Base-by-base conservation (phyloP, 2,797 vertebrate species). In the Hyperoplus immaculatus region DNA sequence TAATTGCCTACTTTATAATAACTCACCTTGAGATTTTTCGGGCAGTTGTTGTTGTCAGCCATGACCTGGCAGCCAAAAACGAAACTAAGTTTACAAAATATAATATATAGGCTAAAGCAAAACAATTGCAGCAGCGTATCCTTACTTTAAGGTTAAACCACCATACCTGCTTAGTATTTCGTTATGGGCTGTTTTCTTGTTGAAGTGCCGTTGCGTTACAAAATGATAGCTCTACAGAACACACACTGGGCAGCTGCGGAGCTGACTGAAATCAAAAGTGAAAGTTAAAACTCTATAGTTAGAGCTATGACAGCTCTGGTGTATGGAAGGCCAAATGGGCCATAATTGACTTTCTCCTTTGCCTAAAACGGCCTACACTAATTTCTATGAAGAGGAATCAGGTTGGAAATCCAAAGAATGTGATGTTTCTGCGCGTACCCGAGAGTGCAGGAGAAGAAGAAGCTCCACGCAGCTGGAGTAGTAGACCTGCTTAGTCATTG, bases 21-120 rank as follows among this genome's bases (percentile, higher is more conserved):
- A 29, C 64, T 69, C 64, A 72, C 80, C 80, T 59, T 8, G 6
- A 11, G 11, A 42, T 62, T 55, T n/a, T 39, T 12, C 21, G 8
- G 4, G 15, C 10, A 14, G 7, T 18, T 47, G 15, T 11, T 46
- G 62, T 1, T 21, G 14, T 63, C 41, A 42, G 58, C 38, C 74
- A 73, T 64, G n/a, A 45, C n/a, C 38, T 47, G 14, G 36, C 10
- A 9, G 43, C 57, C 18, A 41, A 53, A 65, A 70, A 55, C 43
- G 21, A 56, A 74, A 66, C 3, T 41, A 4, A 0, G 13, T 58
- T 14, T 29, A n/a, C 4, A 57, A 57, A 68, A 4, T 39, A 6
- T 11, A 3, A 42, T 0, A 59, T 21, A 45, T 15, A 21, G 29
- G 29, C 29, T 29, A 29, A 54, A 54, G 1, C 0, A 12, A 16